A percentile compares a stretch with the other conserved stretches of the same genome.
These are phyloP conservation scores for Tenthredo scrophulariae DNA, from an alignment of 2,888 invertebrate genomes.

Conservation along the genomic window DNA sequence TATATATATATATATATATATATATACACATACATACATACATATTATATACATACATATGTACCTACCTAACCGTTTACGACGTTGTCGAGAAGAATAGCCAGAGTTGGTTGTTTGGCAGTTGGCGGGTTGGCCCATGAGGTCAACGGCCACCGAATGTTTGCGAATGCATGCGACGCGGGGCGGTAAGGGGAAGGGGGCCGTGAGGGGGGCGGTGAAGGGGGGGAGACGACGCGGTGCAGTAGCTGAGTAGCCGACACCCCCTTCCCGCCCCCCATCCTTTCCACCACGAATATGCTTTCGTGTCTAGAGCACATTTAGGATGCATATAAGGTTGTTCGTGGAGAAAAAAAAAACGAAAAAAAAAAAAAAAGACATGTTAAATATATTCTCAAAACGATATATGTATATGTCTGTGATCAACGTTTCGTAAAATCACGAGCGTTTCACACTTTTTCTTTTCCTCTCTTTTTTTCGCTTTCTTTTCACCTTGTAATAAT, in stretches of 20 bases:
- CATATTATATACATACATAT: background rate
- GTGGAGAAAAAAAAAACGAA: background rate
- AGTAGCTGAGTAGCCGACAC: slow-evolving; percentile 39
- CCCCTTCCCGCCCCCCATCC: slow-evolving; percentile 6
- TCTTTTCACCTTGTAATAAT: background rate
- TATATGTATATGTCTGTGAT: background rate
- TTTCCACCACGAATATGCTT: slow-evolving; percentile 16
- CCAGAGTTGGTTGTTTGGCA: slow-evolving; percentile 69
- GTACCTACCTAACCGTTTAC: slow-evolving; percentile 2
- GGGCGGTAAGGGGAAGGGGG: slow-evolving; percentile 53
- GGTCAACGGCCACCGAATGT: slow-evolving; percentile 77
- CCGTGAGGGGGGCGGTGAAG: slow-evolving; percentile 47
- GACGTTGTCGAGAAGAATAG: slow-evolving; percentile 42
- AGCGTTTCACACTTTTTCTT: background rate
- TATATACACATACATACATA: background rate
- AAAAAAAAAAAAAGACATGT: background rate
- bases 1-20: background rate
- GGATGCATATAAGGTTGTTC: slow-evolving; percentile 15
- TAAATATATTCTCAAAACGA: background rate
- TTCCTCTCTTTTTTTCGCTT: too few relatives aligned
- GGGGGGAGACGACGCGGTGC: slow-evolving; percentile 56
- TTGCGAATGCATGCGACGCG: slow-evolving; percentile 70
- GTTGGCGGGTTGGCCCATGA: slow-evolving; percentile 73
- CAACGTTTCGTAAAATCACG: background rate
- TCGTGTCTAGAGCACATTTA: slow-evolving; percentile 25